Percentiles rank a stretch among this genome's conserved stretches.
These are phyloP conservation scores for Microctonus hyperodae DNA, from an alignment of 2,888 invertebrate species.

Conservation along the genomic window DNA sequence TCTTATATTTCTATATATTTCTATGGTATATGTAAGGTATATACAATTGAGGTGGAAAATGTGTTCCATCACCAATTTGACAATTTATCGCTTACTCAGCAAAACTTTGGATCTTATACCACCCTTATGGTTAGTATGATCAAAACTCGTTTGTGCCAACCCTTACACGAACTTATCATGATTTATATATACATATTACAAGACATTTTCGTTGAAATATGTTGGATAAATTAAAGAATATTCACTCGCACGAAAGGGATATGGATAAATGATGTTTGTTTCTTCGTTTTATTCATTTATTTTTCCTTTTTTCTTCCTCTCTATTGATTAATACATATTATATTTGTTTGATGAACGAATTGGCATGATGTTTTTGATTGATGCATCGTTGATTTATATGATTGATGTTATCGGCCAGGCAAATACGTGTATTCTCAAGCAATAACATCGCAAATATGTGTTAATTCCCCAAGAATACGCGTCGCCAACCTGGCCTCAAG, in stretches of 20 bases:
- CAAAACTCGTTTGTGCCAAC: neutral
- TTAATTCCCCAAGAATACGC: slow-evolving; percentile 99
- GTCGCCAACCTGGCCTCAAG: slow-evolving; percentile 77
- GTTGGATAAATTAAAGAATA: neutral
- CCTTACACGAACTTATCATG: neutral
- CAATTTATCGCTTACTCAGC: slow-evolving; percentile 10
- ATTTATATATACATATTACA: neutral
- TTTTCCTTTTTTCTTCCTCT: neutral
- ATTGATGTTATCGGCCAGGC: slow-evolving; percentile 70
- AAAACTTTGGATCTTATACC: slow-evolving; percentile 6
- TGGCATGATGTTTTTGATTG: neutral
- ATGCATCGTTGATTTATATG: neutral
- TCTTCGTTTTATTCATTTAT: neutral
- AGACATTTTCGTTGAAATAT: neutral
- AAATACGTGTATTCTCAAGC: slow-evolving; percentile 99
- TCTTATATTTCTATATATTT: slow-evolving; percentile 17
- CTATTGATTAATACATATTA: neutral
- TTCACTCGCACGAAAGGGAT: no score
- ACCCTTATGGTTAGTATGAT: neutral
- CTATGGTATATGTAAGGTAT: neutral
- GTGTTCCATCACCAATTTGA: slow-evolving; percentile 37
- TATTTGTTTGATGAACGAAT: neutral
- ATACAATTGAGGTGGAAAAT: slow-evolving; percentile 4
- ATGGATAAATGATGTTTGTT: neutral
- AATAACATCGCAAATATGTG: slow-evolving; percentile 96